Evolutionary conservation across 1,140 invertebrate genomes (phyloP).

Genomic region (Cotesia vestalis): DNA sequence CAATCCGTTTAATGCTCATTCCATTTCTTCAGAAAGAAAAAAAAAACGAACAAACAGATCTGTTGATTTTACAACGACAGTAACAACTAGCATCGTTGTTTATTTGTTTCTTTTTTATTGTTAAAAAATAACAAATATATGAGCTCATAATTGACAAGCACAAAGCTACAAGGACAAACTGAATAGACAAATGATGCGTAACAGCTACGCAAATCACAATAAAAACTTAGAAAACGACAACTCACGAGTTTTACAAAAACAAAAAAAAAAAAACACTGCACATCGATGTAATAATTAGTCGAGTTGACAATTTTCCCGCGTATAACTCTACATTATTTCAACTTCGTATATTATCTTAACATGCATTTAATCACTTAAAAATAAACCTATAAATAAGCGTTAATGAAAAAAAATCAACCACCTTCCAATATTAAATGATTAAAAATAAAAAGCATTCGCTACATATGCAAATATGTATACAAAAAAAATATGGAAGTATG

Average conservation of each 20-base stretch:
- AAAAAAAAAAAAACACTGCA: conserved; percentile 5
- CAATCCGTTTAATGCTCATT: conserved; percentile 7
- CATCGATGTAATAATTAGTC: conserved; percentile 4
- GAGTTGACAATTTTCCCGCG: conserved; percentile 12
- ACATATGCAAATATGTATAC: no score
- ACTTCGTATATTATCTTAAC: conserved; percentile 1
- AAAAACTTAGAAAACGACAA: conserved; percentile 19
- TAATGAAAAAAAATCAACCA: no score
- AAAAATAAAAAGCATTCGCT: no score
- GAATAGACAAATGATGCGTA: conserved; percentile 52
- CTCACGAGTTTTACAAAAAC: conserved; percentile 17
- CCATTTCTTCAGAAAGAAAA: conserved; percentile 2
- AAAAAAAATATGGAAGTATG: no score
- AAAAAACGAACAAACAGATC: neutral
- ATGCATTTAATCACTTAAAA: no score
- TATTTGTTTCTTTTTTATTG: neutral
- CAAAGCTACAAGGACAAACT: conserved; percentile 32
- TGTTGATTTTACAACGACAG: neutral
- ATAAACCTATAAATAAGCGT: no score
- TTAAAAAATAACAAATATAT: neutral
- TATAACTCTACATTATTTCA: neutral
- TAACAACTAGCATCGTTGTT: neutral
- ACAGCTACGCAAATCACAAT: conserved; percentile 56
- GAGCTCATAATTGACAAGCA: neutral
- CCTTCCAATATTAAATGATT: no score